Evolutionary conservation across 2,888 invertebrate species (phyloP), one percentile per base, ranked within the genome.

Genomic region (Plutella xylostella): DNA sequence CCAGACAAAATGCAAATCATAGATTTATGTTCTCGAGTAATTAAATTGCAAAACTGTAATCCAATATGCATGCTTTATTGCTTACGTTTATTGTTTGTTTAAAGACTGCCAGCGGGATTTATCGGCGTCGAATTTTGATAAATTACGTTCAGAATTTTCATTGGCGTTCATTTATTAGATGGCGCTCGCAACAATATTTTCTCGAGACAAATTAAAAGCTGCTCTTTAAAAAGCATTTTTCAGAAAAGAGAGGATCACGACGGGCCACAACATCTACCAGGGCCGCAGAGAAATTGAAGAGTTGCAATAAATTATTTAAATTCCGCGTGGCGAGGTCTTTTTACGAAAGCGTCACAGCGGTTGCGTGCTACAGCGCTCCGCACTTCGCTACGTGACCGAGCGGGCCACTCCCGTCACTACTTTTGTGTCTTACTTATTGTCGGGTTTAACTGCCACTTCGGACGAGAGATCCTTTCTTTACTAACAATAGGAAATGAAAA

Each of bases 301-400:
- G 68, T 70, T 65, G 63, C 63, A 63, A 71, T 77, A 75, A 73
- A 75, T 78, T 77, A 79, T 79, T 77, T 71, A 76, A 78, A 77
- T 75, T 63, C 68, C 64, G 68, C 69, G 63, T 62, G 64, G 67
- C 19, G 39, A 30, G 68, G 65, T 72, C 72, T 77, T 80, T 82
- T 79, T 74, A 68, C 70, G 68, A 67, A 62, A 63, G 69, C 76
- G 76, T 71, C 39, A 37, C 39, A 70, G 76, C 61, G 78, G 79
- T 74, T 68, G 71, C 68, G 71, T 64, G 70, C 68, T 74, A 82
- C 82, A 80, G 63, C 77, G 73, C 73, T 79, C 79, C 73, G 82
- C 82, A 80, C 80, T 82, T 72, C 69, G 66, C 67, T 56, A 77
- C 79, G 76, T 79, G 77, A 78, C 79, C 79, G 70, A 72, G 65